Conservation (phyloP, 2,797 vertebrate genomes). For the Sternotherus odoratus region DNA sequence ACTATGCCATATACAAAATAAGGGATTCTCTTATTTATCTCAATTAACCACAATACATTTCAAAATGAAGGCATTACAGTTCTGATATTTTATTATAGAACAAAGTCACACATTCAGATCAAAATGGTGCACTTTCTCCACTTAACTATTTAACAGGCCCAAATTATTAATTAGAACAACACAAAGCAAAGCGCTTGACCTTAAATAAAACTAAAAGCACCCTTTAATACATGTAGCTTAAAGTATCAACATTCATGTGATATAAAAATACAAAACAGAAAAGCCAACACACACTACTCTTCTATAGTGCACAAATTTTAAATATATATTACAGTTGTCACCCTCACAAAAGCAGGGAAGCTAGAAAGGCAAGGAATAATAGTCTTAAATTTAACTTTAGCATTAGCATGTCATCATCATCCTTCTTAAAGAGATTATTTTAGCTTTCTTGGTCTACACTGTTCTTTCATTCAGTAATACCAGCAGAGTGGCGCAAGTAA, state of each 20-base stretch:
- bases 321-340: background rate
- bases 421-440: slow-evolving; percentile 63
- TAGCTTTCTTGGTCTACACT: slow-evolving; percentile 26
- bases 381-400: slow-evolving; percentile 65
- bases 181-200: background rate
- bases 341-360: slow-evolving; percentile 23
- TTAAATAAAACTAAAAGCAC: background rate
- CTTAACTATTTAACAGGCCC: background rate
- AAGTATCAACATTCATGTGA: background rate
- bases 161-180: fast-evolving
- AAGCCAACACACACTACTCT: background rate
- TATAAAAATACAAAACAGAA: background rate
- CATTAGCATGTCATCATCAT: slow-evolving; percentile 51
- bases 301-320: background rate
- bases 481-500: slow-evolving; percentile 28
- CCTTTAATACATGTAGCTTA: background rate
- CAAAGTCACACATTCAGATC: no score
- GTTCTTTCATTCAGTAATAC: slow-evolving; percentile 44
- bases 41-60: background rate
- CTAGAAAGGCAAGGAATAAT: slow-evolving; percentile 36
- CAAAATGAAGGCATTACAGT: fast-evolving
- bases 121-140: background rate
- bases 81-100: fast-evolving
- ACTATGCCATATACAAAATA: background rate
- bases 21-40: background rate